Evolutionary conservation across 2,113 vertebrate genomes (phyloP).

Genomic region (Arenaria interpres): DNA sequence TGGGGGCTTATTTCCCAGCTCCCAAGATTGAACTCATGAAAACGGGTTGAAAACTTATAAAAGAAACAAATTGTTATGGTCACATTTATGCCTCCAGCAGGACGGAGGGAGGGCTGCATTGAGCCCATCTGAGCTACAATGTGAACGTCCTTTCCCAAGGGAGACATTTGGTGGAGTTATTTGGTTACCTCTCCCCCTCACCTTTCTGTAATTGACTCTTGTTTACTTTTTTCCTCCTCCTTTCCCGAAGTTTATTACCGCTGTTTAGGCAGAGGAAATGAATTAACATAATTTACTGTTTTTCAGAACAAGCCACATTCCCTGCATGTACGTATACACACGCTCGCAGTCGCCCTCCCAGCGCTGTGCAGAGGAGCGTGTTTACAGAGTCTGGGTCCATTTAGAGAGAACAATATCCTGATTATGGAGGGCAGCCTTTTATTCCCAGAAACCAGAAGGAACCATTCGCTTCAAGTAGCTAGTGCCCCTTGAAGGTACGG

Average conservation of each 20-base stretch:
- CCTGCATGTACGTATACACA: background rate
- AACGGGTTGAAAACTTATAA: background rate
- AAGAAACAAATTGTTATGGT: background rate
- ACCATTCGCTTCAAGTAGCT: conserved; percentile 7
- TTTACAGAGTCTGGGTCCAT: conserved; percentile 76
- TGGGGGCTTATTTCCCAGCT: background rate
- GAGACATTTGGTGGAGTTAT: conserved; percentile 36
- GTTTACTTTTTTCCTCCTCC: conserved; percentile 69
- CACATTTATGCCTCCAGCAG: background rate
- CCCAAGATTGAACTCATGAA: background rate
- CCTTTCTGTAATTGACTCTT: conserved; percentile 57
- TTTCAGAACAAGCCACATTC: conserved; percentile 77
- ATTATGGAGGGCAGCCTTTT: conserved; percentile 72
- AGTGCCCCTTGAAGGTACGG: conserved; percentile 28
- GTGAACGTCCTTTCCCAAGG: background rate
- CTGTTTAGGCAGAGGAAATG: conserved; percentile 83
- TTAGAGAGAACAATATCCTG: conserved; percentile 76
- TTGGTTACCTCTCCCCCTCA: conserved; percentile 46
- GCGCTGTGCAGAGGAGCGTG: background rate
- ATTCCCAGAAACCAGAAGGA: conserved; percentile 50
- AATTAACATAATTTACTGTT: conserved; percentile 87
- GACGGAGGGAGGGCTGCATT: background rate
- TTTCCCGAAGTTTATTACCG: conserved; percentile 76
- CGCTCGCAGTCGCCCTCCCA: background rate
- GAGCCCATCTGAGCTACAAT: background rate